A percentile compares a stretch with the other conserved stretches of the same genome.
Conservation (phyloP, 2,113 vertebrate genomes). For the Fregata magnificens region DNA sequence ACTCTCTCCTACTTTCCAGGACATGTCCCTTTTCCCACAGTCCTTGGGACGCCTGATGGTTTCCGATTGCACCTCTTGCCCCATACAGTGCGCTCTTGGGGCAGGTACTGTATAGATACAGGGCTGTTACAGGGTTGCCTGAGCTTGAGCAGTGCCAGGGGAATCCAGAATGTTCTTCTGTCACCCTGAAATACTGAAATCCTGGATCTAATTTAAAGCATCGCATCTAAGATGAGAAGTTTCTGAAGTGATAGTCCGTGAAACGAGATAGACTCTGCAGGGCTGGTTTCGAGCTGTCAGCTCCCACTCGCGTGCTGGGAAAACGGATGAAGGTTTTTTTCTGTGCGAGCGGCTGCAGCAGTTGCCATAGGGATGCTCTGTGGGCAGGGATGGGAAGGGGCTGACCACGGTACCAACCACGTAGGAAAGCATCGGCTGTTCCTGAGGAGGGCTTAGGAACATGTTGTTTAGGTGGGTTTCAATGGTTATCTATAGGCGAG, state of each 20-base stretch:
- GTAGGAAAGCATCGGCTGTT: neutral
- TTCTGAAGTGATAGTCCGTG: neutral
- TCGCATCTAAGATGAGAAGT: neutral
- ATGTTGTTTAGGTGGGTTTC: neutral
- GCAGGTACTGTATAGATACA: accelerated
- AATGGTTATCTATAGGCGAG: neutral
- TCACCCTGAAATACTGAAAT: neutral
- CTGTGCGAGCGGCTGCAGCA: neutral
- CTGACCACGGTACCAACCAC: neutral
- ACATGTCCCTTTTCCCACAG: accelerated
- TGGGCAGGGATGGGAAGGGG: neutral
- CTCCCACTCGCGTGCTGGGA: neutral
- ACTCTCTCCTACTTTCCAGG: neutral
- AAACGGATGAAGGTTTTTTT: neutral
- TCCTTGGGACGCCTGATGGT: neutral
- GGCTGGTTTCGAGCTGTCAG: neutral
- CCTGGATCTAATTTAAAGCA: neutral
- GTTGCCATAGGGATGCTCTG: neutral
- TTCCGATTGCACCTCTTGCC: neutral
- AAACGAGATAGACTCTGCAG: neutral
- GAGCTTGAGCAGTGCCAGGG: neutral
- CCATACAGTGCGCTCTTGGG: neutral
- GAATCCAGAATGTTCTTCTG: neutral
- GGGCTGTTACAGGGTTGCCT: accelerated
- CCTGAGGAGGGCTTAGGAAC: neutral